Percentiles rank a stretch among this genome's conserved stretches.
Evolutionary conservation across 2,113 vertebrate species (phyloP).

Genomic region (Dasyornis broadbenti): DNA sequence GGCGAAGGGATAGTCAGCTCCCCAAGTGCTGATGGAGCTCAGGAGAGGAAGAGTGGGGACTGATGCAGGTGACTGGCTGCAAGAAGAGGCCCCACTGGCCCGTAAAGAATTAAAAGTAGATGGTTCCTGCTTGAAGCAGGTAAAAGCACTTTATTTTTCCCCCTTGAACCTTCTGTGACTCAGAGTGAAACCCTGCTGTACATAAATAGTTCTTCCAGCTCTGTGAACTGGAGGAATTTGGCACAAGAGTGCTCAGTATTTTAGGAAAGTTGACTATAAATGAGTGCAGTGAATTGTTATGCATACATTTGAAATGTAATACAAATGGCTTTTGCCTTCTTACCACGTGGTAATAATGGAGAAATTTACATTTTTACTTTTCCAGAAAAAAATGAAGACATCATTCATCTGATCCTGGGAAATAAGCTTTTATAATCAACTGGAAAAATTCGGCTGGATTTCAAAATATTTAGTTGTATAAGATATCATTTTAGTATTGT

Average conservation of each 20-base stretch:
- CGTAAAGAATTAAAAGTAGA: neutral
- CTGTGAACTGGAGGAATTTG: neutral
- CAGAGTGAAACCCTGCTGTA: neutral
- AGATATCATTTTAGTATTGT: neutral
- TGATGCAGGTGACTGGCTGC: neutral
- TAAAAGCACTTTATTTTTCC: neutral
- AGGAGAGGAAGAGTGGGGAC: neutral
- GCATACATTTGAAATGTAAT: neutral
- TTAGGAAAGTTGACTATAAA: neutral
- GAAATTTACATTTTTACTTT: neutral
- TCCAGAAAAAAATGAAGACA: neutral
- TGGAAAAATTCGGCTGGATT: constrained; percentile 30
- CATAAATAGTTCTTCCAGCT: neutral
- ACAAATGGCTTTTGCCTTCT: neutral
- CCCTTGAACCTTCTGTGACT: neutral
- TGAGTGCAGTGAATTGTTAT: neutral
- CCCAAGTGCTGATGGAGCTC: accelerated
- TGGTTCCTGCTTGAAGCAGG: neutral
- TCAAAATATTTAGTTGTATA: neutral
- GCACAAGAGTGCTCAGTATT: neutral
- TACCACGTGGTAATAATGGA: neutral
- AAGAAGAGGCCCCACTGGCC: neutral
- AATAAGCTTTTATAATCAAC: constrained; percentile 59
- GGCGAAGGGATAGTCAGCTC: neutral
- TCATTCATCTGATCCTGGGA: neutral